These are phyloP conservation scores for Chelmon rostratus DNA, from an alignment of 2,797 vertebrate species.

Conservation along the genomic window DNA sequence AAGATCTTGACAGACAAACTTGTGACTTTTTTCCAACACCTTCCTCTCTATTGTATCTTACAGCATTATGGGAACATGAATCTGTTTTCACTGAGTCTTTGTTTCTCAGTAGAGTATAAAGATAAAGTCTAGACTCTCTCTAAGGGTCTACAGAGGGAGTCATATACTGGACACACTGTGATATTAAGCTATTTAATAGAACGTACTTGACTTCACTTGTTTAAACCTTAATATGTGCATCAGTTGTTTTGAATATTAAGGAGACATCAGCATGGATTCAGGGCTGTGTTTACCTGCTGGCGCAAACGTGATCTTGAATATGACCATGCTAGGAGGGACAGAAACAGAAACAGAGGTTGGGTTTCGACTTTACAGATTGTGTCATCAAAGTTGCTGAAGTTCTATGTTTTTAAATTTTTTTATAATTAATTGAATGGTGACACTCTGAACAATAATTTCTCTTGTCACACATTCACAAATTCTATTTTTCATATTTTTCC, in stretches of 20 bases:
- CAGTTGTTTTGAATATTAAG: background rate
- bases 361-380: too few species aligned
- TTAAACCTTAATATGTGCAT: background rate
- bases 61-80: background rate
- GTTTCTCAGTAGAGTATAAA: background rate
- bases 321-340: slow-evolving; percentile 4
- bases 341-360: too few species aligned
- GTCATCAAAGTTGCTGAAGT: too few species aligned
- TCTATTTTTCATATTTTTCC: background rate
- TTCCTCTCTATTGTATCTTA: background rate
- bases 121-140: background rate
- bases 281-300: background rate
- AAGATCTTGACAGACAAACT: slow-evolving; percentile 1
- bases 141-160: background rate
- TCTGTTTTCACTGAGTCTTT: background rate
- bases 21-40: too few species aligned
- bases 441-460: too few species aligned
- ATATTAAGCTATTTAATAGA: background rate
- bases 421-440: too few species aligned
- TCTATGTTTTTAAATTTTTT: too few species aligned
- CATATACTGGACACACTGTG: background rate
- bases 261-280: background rate
- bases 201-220: background rate
- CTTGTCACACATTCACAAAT: slow-evolving; percentile 7
- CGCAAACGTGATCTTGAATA: background rate